These are phyloP conservation scores for Peromyscus nudipes DNA, from an alignment of 2,797 vertebrate species.

Conservation along the genomic window DNA sequence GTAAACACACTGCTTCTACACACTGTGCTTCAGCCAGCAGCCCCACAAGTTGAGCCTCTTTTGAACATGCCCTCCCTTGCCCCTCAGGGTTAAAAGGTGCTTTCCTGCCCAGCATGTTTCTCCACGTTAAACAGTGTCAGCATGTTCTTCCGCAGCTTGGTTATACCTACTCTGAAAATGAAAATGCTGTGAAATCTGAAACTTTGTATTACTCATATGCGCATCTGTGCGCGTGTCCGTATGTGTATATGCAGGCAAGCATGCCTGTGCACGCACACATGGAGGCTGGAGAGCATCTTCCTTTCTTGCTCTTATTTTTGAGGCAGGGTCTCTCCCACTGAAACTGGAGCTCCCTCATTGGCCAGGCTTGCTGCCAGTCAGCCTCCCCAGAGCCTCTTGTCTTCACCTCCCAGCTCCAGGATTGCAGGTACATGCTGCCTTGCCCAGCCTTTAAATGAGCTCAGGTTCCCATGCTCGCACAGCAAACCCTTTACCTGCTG, in stretches of 20 bases:
- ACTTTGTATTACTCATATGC: background rate
- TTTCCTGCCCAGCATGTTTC: background rate
- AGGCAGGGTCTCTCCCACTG: background rate
- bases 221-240: background rate
- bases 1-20: background rate
- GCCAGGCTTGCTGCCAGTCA: background rate
- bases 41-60: background rate
- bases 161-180: background rate
- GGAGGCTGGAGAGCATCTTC: background rate
- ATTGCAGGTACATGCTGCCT: background rate
- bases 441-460: background rate
- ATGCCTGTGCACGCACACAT: background rate
- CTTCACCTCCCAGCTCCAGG: no score
- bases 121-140: background rate
- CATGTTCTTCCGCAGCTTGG: no score
- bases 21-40: accelerated
- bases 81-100: background rate
- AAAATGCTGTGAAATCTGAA: background rate
- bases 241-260: background rate
- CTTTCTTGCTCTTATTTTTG: background rate
- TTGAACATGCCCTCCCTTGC: no score
- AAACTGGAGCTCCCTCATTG: background rate
- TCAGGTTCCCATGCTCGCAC: no score
- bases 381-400: background rate
- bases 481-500: background rate